phyloP scores from a whole-genome alignment of 1,140 invertebrate species.

The Cephus cinctus region DNA sequence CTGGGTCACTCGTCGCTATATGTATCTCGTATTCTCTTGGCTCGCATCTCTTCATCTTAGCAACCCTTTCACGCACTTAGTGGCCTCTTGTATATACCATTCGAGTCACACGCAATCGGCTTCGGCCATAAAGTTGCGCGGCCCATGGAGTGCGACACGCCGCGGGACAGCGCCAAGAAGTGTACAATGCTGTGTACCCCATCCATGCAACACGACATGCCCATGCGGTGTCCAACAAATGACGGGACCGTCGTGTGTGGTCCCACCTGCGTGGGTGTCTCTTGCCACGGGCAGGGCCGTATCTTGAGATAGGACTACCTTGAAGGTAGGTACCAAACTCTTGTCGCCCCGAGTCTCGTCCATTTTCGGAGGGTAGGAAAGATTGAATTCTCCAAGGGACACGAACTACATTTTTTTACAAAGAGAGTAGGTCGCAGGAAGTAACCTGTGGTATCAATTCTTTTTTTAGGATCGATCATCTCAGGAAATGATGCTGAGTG shows the following conservation, averaged over 20 bases:
- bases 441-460: too few relatives aligned
- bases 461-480: too few relatives aligned
- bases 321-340: too few relatives aligned
- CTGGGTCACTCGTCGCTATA: constrained; percentile 14
- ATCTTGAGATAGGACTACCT: constrained; percentile 17
- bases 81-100: constrained; percentile 18
- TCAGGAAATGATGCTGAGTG: too few relatives aligned
- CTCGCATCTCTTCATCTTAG: constrained; percentile 15
- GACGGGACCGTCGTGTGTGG: constrained; percentile 54
- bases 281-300: constrained; percentile 20
- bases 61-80: constrained; percentile 1
- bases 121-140: constrained; percentile 41
- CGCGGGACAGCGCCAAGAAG: constrained; percentile 43
- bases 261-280: constrained; percentile 50
- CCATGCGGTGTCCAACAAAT: constrained; percentile 52
- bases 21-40: constrained; percentile 18
- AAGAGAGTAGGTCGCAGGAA: too few relatives aligned
- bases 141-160: constrained; percentile 37
- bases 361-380: too few relatives aligned
- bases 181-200: constrained; percentile 43
- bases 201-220: constrained; percentile 43
- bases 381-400: too few relatives aligned
- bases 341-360: too few relatives aligned
- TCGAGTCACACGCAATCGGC: constrained; percentile 41
- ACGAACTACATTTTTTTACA: too few relatives aligned